Evolutionary conservation across 2,797 vertebrate genomes (phyloP), one percentile per base, ranked within the genome.

Genomic region (Florisuga fusca): DNA sequence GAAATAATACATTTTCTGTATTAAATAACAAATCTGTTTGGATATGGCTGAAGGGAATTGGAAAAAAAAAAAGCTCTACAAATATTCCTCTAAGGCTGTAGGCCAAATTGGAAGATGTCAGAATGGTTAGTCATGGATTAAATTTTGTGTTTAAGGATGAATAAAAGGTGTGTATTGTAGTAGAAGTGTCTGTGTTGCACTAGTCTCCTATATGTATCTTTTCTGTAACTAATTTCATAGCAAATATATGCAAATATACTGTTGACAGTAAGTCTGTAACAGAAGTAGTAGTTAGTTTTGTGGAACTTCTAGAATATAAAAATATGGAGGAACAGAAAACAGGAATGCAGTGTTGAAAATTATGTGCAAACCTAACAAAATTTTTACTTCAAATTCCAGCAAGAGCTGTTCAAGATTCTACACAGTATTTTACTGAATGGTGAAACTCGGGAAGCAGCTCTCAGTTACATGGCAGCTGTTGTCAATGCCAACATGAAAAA

Each of bases 401-500:
- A 99, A 97, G 99, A 99, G 88, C 97, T 99, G 51, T 99, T 99
- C 97, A 99, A 99, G 98, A 98, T 99, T 92, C 98, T 99, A 26
- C 99, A 99, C 80, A 99, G 99, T 64, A 96, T 99, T 96, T 97
- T 99, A 79, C 97, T 99, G 61, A 99, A 99, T 5, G 99, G 99
- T 51, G 99, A 99, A 96, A 99, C 99, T 4, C 98, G 99, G 10
- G 99, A 99, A 94, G 98, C 98, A 6, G 99, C 99, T 63, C 99
- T 99, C 10, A 97, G 98, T 95, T 99, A 99, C 97, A 99, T 99
- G 99, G 99, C 99, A 74, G 98, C 99, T 94, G 58, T 99, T 55
- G 99, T 99, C 97, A 99, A 99, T 75, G 98, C 99, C 96, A 99
- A 99, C 97, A 98, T 99, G 98, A 99, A 99, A 95, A 99, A 99